phyloP scores from a whole-genome alignment of 1,140 invertebrate genomes.

The Drosophila baimaii region DNA sequence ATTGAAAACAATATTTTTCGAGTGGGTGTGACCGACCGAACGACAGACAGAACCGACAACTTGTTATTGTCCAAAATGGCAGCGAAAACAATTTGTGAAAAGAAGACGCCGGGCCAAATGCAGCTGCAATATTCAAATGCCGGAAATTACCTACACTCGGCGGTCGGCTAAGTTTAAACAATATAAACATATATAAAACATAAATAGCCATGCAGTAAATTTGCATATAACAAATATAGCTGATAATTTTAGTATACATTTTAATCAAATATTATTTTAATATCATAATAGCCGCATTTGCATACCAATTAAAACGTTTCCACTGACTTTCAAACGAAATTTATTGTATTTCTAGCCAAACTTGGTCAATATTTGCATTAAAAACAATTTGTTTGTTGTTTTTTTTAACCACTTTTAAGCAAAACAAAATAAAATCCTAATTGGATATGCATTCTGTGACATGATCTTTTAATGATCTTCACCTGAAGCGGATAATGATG shows the following conservation, averaged over 20 bases:
- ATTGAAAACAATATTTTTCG: slow-evolving; percentile 45
- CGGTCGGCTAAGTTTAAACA: neutral
- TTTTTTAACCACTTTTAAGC: neutral
- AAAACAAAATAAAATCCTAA: neutral
- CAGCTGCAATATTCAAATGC: slow-evolving; percentile 21
- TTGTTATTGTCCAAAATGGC: slow-evolving; percentile 40
- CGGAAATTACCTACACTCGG: slow-evolving; percentile 22
- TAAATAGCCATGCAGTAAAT: neutral
- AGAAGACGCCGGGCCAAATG: slow-evolving; percentile 9
- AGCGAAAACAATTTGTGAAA: slow-evolving; percentile 11
- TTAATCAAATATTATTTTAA: neutral
- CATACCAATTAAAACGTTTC: slow-evolving; percentile 7
- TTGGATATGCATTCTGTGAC: neutral
- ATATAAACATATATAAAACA: slow-evolving; percentile 1
- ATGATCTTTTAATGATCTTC: slow-evolving; percentile 28
- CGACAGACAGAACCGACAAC: slow-evolving; percentile 1
- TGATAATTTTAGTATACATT: neutral
- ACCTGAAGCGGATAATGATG: slow-evolving; percentile 39
- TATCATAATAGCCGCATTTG: slow-evolving; percentile 1
- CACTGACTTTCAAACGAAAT: neutral
- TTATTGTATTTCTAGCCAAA: slow-evolving; percentile 3
- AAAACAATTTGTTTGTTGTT: slow-evolving; percentile 1
- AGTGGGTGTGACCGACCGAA: slow-evolving; percentile 21
- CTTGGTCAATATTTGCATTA: slow-evolving; percentile 14
- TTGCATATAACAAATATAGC: slow-evolving; percentile 3